Base-by-base conservation (phyloP, 2,888 invertebrate species). In the Andrena haemorrhoa region DNA sequence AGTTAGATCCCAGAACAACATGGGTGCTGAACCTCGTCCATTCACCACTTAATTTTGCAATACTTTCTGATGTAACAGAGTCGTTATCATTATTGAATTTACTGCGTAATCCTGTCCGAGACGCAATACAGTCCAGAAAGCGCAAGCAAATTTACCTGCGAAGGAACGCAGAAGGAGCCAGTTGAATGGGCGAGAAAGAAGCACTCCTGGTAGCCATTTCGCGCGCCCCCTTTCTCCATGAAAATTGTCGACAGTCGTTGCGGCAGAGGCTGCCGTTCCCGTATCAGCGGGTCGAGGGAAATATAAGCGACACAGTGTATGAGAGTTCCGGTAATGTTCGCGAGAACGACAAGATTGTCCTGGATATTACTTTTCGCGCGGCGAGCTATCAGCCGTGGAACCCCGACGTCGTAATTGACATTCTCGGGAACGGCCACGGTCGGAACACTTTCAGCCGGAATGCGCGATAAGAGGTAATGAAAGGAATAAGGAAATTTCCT, bases 401-500 rank as follows among this genome's bases (percentile, higher is more conserved):
- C 3, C 41, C 41, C 56, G 16, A 7, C 70, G 60, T 41, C 71
- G 80, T 82, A 82, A 82, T 80, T 75, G 82, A 80, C 80, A 80
- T 82, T 72, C 80, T 49, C 53, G 60, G 49, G 74, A 53, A 75
- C 60, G 61, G 69, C 53, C 58, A 63, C 29, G 61, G 47, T 26
- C 41, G 64, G 75, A 35, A 56, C 70, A 58, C 71, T 82, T 61
- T 70, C 70, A 10, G 53, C 51, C 5, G 56, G 70, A 79, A 82
- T 80, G 64, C 68, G 49, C 82, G 82, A 80, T 75, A 82, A 80
- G 75, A n/a, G 70, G 66, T 56, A 78, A 71, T 64, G 82, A 82
- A 82, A 80, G 51, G 82, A 72, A 75, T 64, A 80, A 82, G 80
- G 68, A 75, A 80, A 75, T 80, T 82, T 80, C 80, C 53, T 68